Percentiles rank a stretch among this genome's conserved stretches.
These are phyloP conservation scores for Drosophila pseudotalamancana DNA, from an alignment of 2,888 invertebrate species.

Conservation along the genomic window DNA sequence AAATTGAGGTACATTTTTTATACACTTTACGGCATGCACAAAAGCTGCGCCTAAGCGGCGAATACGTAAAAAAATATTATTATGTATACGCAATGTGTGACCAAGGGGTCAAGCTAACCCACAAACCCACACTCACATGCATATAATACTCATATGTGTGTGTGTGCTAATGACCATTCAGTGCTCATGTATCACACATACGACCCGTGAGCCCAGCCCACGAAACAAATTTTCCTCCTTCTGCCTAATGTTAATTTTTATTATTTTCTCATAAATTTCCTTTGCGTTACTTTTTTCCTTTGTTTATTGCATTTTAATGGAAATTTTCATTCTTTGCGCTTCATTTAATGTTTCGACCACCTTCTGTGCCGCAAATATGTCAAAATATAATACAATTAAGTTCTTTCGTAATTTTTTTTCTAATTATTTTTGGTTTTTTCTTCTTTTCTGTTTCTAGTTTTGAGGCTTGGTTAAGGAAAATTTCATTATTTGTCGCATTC, in stretches of 20 bases:
- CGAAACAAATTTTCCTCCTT: slow-evolving; percentile 5
- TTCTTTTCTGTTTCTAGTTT: slow-evolving; percentile 27
- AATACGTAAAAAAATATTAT: slow-evolving; percentile 58
- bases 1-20: not conserved
- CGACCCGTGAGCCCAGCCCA: slow-evolving; percentile 57
- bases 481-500: slow-evolving; percentile 50
- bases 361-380: slow-evolving; percentile 63
- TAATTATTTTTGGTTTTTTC: slow-evolving; percentile 24
- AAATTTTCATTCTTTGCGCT: slow-evolving; percentile 46
- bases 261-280: slow-evolving; percentile 70
- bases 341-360: slow-evolving; percentile 40
- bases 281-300: slow-evolving; percentile 13
- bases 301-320: slow-evolving; percentile 77
- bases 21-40: slow-evolving; percentile 17
- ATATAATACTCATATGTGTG: slow-evolving; percentile 9
- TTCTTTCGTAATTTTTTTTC: slow-evolving; percentile 38
- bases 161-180: slow-evolving; percentile 47
- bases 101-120: slow-evolving; percentile 39
- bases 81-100: slow-evolving; percentile 45
- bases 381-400: slow-evolving; percentile 54
- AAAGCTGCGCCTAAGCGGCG: slow-evolving; percentile 41
- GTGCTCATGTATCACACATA: slow-evolving; percentile 52
- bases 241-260: slow-evolving; percentile 65
- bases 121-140: not conserved
- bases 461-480: slow-evolving; percentile 23